Evolutionary conservation across 2,113 vertebrate species (phyloP), one percentile per base, ranked within the genome.

Genomic region (Aepyceros melampus): DNA sequence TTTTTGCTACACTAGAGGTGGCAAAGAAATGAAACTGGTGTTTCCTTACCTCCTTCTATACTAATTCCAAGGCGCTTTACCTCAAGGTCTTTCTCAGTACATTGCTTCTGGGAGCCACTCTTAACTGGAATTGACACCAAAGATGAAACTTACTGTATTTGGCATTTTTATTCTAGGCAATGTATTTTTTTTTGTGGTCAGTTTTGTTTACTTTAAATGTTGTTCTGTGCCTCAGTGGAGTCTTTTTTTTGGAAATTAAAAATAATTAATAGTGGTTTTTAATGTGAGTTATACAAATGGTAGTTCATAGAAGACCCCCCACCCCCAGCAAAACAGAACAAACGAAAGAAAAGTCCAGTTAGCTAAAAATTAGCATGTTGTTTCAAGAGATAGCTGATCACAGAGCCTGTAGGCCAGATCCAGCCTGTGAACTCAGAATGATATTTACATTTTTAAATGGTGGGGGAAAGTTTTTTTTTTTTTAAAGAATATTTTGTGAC

Each of bases 391-490:
- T 83, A 56, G 49, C 21, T 84, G 33, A 45, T 40, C 29, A 53
- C 10, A 84, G n/a, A 92, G 33, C 51, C 56, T 79, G 2, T 83
- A 58, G 51, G 31, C 88, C 91, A 92, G 5, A 89, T 90, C 27
- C 4, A 53, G 23, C 49, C 53, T 9, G 7, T 76, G 53, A 92
- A 16, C 51, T 58, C 60, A 82, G 71, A 93, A 74, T 79, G 21
- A 45, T 45, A 88, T 87, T 81, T 97, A 43, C 33, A 92, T 88
- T 94, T 97, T 95, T 56, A 93, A 96, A 45, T 78, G 53, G 53
- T 89, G 67, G 67, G 19, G 67, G 11, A 1, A 71, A 23, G 1
- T 62, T 62, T 31, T n/a, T 67, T 31, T n/a, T 67, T 64, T 36
- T 10, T 10, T 0, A n/a, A 71, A 71, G n/a, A 36, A 71, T 94